Base-by-base conservation (phyloP, 2,888 invertebrate species). In the Chymomyza amoena region DNA sequence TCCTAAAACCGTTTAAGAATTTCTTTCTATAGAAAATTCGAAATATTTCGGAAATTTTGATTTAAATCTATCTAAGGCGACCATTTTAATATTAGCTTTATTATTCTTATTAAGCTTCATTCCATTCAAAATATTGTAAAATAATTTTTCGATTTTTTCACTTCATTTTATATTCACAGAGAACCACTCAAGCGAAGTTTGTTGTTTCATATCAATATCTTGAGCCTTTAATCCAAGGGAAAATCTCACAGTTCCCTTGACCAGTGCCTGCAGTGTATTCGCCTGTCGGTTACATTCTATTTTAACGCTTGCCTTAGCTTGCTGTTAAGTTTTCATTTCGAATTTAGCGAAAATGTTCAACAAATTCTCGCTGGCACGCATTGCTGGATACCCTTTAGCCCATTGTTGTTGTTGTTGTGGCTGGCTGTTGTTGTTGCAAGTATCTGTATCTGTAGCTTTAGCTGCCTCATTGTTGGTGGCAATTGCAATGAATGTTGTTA, bases 291-390 rank as follows among this genome's bases (percentile, higher is more conserved):
- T 32, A 28, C 15, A 39, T 9, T 32, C 45, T 20, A 25, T 56
- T 64, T 50, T 15, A n/a, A 51, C 36, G 15, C 64, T 54, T 36
- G 52, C 16, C 39, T 39, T 15, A 2, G n/a, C 20, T 25, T 36
- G 61, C 16, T 56, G 45, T 2, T 18, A n/a, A 15, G 52, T 25
- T 57, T 57, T 25, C 57, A 57, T 36, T 61, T 39, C 36, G 70
- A 78, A 75, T 78, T 76, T 79, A 77, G 78, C 84, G 78, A 85
- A 85, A 85, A 84, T 84, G 87, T 79, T 87, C 54, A 83, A 83
- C 85, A 87, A 84, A 85, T 85, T 85, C 81, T 81, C 83, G 77
- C 78, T 84, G 76, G 85, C 85, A 87, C 85, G 87, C 85, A 87
- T 87, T 83, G 87, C 80, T 82, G 80, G 76, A 77, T 81, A 75